Base-by-base conservation (phyloP, 1,140 invertebrate species). In the Platyscapa corneri region DNA sequence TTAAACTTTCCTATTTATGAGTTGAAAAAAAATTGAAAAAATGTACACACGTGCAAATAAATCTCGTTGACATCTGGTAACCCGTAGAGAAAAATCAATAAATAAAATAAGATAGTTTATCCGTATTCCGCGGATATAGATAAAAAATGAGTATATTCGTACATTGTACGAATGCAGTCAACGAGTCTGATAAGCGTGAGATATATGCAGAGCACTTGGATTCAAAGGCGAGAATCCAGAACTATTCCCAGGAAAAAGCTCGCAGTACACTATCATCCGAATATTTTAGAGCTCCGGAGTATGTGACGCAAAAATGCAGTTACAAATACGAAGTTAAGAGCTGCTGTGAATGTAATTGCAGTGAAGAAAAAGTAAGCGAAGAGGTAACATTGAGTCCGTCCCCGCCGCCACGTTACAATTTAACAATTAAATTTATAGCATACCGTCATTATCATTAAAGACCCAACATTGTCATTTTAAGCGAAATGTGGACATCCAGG, bases 21-120 rank as follows among this genome's bases (percentile, higher is more conserved):
- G 18, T 2, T 56, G 53, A 56, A 56, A 56, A 16, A 56, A 56
- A 56, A 56, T 56, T 56, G 42, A 5, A 20, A 10, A 56, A 56
- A 20, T 20, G 53, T 20, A 56, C 3, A 16, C 53, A 20, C 18
- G 53, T 56, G 7, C 6, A 5, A n/a, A n/a, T 30, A n/a, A 30
- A 10, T n/a, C 3, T 16, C n/a, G n/a, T 65, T 65, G 12, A 30
- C 18, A 65, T 65, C n/a, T 65, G 7, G 60, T n/a, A 5, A 65
- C 5, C 6, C 23, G 18, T 7, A 65, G 27, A 65, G n/a, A 65
- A 65, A 65, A n/a, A 5, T 18, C 5, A 3, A n/a, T n/a, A 65
- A 30, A 65, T n/a, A 65, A 65, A 65, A 65, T 30, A 65, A 65
- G 60, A 65, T 65, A 65, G n/a, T 65, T 65, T 65, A 65, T 30